These are phyloP conservation scores for Neosalanx taihuensis DNA, from an alignment of 2,797 vertebrate species.

Conservation along the genomic window DNA sequence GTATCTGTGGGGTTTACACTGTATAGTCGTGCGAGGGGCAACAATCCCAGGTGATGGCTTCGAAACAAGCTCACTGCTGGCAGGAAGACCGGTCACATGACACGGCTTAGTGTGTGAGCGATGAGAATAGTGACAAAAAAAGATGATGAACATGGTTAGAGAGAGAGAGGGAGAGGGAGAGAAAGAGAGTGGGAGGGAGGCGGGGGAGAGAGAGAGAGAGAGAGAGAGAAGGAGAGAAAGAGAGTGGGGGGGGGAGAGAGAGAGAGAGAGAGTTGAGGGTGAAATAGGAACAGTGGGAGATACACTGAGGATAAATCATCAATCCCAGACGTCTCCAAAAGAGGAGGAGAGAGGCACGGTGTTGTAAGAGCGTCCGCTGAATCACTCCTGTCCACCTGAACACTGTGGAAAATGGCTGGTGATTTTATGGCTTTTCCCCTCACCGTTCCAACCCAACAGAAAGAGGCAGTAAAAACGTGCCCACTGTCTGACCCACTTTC, in stretches of 20 bases:
- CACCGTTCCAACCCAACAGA: conserved; percentile 49
- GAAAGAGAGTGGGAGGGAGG: neutral
- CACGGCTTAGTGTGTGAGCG: neutral
- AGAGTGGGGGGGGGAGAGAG: neutral
- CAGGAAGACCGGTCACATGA: no score
- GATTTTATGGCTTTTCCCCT: conserved; percentile 49
- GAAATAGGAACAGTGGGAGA: neutral
- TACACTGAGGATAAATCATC: neutral
- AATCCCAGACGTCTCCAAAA: neutral
- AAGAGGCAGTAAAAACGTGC: conserved; percentile 65
- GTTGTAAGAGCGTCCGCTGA: neutral
- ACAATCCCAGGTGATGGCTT: no score
- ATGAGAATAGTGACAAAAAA: neutral
- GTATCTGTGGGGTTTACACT: no score
- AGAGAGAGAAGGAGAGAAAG: neutral
- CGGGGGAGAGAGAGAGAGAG: neutral
- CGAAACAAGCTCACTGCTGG: no score
- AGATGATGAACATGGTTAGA: neutral
- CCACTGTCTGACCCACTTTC: conserved; percentile 73
- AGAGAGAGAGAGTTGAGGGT: neutral
- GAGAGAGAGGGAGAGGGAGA: neutral
- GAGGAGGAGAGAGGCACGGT: neutral
- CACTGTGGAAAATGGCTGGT: conserved; percentile 58
- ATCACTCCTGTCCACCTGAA: conserved; percentile 8
- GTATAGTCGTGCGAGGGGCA: no score